Evolutionary conservation across 1,140 invertebrate species (phyloP), one percentile per base, ranked within the genome.

Genomic region (Hestina assimilis): DNA sequence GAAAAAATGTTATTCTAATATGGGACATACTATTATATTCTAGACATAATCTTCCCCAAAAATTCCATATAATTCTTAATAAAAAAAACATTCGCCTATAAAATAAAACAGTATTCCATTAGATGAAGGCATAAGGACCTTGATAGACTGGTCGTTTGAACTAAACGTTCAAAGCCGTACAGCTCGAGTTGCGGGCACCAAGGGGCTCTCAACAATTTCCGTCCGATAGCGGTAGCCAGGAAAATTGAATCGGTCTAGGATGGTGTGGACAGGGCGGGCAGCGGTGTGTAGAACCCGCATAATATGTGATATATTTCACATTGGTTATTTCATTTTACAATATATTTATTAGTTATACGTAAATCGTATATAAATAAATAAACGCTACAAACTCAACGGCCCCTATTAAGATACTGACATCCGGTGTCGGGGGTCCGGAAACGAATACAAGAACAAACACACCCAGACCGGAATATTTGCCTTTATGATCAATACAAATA

Each of bases 141-240:
- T 20, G 21, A 23, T 47, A 47, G 45, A 47, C 45, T 33, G 45
- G 45, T 35, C 45, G 29, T 47, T 47, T 21, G 28, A 33, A 33
- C 17, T 21, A 17, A 47, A 33, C 48, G 24, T 48, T 41, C 33
- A 57, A 47, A 35, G 54, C 24, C 23, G 33, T 21, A 24, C 50
- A 15, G 50, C 48, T 65, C 43, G 59, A 47, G 45, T 51, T 46
- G 47, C 31, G 42, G 56, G 45, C 46, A 53, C 59, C 53, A 52
- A 66, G 51, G 59, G 61, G 62, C 56, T 61, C 56, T 64, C 53
- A 57, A 68, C 68, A 67, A 71, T 71, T 71, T 71, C 68, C 68
- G 68, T 11, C 45, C 57, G 56, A 59, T 61, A 59, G 59, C 52
- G 53, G 65, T 59, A 58, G 41, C 33, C 52, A 67, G 58, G 55